phyloP scores from a whole-genome alignment of 2,888 invertebrate genomes.

The Hartigia nigra region DNA sequence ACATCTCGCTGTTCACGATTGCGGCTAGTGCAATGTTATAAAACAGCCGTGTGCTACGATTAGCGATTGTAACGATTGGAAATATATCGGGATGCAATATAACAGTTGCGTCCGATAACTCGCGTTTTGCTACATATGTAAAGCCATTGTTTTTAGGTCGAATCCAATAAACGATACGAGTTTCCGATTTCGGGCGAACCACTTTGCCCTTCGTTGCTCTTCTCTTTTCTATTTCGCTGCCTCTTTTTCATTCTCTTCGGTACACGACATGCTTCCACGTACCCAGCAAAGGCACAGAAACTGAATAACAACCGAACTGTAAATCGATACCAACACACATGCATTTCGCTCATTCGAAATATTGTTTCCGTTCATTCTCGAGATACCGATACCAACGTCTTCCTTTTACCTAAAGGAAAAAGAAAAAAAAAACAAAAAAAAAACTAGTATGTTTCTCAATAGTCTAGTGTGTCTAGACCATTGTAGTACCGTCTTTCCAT shows the following conservation, averaged over 20 bases:
- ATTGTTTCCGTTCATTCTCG: conserved; percentile 49
- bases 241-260: conserved; percentile 20
- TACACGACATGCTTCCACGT: neutral
- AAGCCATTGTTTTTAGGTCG: conserved; percentile 46
- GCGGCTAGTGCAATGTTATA: neutral
- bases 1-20: neutral
- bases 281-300: neutral
- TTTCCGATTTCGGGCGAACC: neutral
- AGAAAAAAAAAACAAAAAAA: neutral
- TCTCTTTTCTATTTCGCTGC: conserved; percentile 6
- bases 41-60: neutral
- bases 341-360: conserved; percentile 45
- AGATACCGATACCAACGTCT: conserved; percentile 12
- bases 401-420: neutral
- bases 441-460: neutral
- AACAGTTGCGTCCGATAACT: neutral
- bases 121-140: neutral
- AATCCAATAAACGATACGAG: conserved; percentile 51
- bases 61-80: neutral
- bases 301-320: conserved; percentile 15
- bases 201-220: neutral
- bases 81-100: neutral
- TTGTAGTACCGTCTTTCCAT: neutral
- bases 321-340: conserved; percentile 41
- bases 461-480: neutral